A percentile compares a stretch with the other conserved stretches of the same genome.
phyloP scores from a whole-genome alignment of 2,113 vertebrate genomes.

The Centrocercus urophasianus region DNA sequence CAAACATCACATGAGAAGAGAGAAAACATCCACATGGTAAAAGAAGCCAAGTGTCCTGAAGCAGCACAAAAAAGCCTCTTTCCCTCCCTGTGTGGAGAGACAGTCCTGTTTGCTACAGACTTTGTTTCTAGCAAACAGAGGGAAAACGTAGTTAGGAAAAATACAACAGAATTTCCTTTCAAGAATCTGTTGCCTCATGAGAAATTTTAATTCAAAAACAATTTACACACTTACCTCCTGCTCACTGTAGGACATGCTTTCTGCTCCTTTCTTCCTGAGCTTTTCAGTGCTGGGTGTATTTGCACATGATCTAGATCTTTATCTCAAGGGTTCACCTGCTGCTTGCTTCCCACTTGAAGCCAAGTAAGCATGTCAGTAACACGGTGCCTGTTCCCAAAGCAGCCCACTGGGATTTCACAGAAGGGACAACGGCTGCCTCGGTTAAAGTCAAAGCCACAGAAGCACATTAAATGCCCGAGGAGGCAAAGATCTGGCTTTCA shows the following conservation, averaged over 20 bases:
- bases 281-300: not conserved
- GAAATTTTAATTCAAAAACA: not conserved
- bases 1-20: not conserved
- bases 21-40: not conserved
- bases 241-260: not conserved
- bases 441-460: not conserved
- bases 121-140: not conserved
- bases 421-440: accelerated
- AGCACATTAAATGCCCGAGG: not conserved
- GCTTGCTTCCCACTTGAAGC: not conserved
- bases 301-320: not conserved
- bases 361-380: accelerated
- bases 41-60: not conserved
- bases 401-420: not conserved
- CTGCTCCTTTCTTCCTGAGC: not conserved
- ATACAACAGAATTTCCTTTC: not conserved
- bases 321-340: not conserved
- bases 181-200: not conserved
- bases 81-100: not conserved
- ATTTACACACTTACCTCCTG: not conserved
- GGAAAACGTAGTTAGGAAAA: not conserved
- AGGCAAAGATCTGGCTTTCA: not conserved
- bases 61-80: not conserved
- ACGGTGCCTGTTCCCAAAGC: not conserved
- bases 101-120: not conserved